Evolutionary conservation across 2,797 vertebrate genomes (phyloP).

Genomic region (Nannoperca obscura): DNA sequence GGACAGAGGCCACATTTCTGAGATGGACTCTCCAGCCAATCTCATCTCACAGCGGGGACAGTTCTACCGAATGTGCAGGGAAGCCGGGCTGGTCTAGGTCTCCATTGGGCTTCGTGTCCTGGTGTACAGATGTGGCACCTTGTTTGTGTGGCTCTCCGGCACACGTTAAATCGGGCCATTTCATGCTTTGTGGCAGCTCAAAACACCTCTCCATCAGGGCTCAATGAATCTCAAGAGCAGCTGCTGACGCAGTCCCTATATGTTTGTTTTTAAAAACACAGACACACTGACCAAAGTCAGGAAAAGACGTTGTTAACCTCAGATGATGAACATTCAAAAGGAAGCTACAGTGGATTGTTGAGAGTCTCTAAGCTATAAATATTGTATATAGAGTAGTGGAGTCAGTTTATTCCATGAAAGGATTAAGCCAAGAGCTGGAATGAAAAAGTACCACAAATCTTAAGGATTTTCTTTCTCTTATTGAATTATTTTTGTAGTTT

Average conservation of each 20-base stretch:
- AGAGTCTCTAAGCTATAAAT: constrained; percentile 64
- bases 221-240: constrained; percentile 65
- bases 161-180: constrained; percentile 58
- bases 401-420: constrained; percentile 60
- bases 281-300: constrained; percentile 50
- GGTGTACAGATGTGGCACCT: constrained; percentile 49
- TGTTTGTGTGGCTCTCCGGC: constrained; percentile 59
- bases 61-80: constrained; percentile 92
- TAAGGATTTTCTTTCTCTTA: constrained; percentile 72
- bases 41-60: constrained; percentile 90
- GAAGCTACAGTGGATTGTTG: constrained; percentile 59
- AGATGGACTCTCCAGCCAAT: constrained; percentile 90
- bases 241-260: constrained; percentile 50
- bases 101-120: constrained; percentile 6
- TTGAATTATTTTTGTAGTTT: constrained; percentile 76
- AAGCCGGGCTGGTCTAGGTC: constrained; percentile 88
- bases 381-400: constrained; percentile 64
- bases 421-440: constrained; percentile 61
- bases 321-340: constrained; percentile 57
- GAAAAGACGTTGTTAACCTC: constrained; percentile 64
- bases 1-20: constrained; percentile 91
- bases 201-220: constrained; percentile 59
- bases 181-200: constrained; percentile 75
- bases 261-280: constrained; percentile 54
- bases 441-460: constrained; percentile 57